These are phyloP conservation scores for Guaruba guarouba DNA, from an alignment of 2,113 vertebrate genomes.

Conservation along the genomic window DNA sequence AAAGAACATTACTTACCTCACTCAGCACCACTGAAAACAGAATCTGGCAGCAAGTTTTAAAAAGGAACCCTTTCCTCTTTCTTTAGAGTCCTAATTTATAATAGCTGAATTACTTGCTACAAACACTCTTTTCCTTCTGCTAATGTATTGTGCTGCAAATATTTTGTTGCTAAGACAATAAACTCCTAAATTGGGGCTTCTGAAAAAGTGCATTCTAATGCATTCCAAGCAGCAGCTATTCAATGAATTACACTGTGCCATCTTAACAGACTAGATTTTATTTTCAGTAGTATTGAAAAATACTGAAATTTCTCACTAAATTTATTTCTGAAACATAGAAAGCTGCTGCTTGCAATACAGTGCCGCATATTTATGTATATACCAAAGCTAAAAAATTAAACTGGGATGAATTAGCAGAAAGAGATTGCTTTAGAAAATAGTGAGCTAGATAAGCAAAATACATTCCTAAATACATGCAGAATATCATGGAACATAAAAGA, in stretches of 20 bases:
- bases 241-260: not conserved
- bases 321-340: not conserved
- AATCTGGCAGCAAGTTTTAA: not conserved
- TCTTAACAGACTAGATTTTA: not conserved
- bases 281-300: not conserved
- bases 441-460: not conserved
- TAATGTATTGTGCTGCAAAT: constrained; percentile 7
- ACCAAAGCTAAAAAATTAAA: not conserved
- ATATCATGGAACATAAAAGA: not conserved
- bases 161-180: constrained; percentile 10
- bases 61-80: not conserved
- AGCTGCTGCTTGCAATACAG: not conserved
- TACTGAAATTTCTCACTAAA: not conserved
- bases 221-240: not conserved
- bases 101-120: not conserved
- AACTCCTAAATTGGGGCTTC: not conserved
- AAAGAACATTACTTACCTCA: not conserved
- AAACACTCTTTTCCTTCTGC: not conserved
- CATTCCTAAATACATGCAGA: not conserved
- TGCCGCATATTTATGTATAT: not conserved
- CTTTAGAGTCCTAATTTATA: not conserved
- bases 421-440: not conserved
- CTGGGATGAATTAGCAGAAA: not conserved
- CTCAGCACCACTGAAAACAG: not conserved
- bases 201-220: not conserved